Percentiles rank a stretch among this genome's conserved stretches.
Evolutionary conservation across 2,797 vertebrate species (phyloP).

Genomic region (Phoeniculus purpureus): DNA sequence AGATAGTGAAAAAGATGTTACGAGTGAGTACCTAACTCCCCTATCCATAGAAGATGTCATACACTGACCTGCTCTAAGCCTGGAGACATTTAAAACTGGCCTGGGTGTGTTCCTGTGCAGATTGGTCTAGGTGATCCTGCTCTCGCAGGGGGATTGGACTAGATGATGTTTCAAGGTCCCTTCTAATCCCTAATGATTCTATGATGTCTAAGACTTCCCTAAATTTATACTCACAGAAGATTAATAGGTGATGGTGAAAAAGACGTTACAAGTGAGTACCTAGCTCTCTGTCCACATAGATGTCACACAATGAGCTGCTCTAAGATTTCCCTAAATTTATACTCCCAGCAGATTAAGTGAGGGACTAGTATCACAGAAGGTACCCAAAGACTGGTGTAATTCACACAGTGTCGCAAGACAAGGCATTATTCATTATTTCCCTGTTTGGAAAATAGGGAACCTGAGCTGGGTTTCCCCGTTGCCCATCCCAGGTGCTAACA

Average conservation of each 20-base stretch:
- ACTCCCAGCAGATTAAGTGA: background rate
- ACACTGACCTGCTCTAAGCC: background rate
- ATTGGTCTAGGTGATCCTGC: too few relatives aligned
- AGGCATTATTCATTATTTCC: background rate
- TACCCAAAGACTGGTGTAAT: background rate
- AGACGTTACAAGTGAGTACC: background rate
- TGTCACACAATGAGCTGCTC: background rate
- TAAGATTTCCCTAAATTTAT: background rate
- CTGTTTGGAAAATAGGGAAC: background rate
- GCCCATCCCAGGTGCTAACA: rapidly evolving
- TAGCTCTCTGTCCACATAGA: background rate
- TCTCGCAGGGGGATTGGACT: too few relatives aligned
- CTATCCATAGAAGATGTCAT: background rate
- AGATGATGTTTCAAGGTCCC: too few relatives aligned
- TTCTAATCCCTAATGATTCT: too few relatives aligned
- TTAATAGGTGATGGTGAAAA: background rate
- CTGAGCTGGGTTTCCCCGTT: background rate
- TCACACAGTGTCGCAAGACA: rapidly evolving
- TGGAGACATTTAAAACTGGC: too few relatives aligned
- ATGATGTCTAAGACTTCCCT: too few relatives aligned
- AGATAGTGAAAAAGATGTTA: background rate
- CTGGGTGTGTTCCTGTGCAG: too few relatives aligned
- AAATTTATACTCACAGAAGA: background rate
- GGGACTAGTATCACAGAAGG: background rate
- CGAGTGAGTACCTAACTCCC: background rate